A percentile compares a stretch with the other conserved stretches of the same genome.
Evolutionary conservation across 2,797 vertebrate species (phyloP).

Genomic region (Austrolebias charrua): DNA sequence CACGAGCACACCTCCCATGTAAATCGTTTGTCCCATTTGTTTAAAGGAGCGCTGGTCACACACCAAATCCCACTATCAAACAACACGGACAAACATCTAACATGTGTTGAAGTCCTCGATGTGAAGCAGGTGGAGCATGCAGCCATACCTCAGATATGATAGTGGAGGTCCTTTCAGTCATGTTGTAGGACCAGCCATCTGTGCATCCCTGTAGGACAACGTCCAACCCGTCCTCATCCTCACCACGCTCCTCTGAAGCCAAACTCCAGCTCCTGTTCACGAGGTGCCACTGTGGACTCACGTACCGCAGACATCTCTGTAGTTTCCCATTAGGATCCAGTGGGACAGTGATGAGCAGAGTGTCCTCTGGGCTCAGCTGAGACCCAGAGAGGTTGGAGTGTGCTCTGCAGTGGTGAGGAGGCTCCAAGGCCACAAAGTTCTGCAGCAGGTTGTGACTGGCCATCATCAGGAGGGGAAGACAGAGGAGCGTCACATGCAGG

Average conservation of each 20-base stretch:
- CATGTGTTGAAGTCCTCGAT: background rate
- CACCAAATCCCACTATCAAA: constrained; percentile 88
- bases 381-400: constrained; percentile 56
- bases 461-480: constrained; percentile 82
- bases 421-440: constrained; percentile 84
- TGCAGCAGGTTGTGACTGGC: constrained; percentile 90
- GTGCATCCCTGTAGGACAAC: constrained; percentile 74
- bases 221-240: background rate
- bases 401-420: constrained; percentile 76
- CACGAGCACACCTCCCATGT: constrained; percentile 89
- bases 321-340: constrained; percentile 61
- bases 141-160: constrained; percentile 85
- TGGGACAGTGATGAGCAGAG: constrained; percentile 73
- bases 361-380: constrained; percentile 32
- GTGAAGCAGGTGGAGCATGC: background rate
- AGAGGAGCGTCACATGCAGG: constrained; percentile 76
- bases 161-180: constrained; percentile 78
- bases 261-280: constrained; percentile 67
- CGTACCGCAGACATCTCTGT: constrained; percentile 76
- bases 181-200: constrained; percentile 85
- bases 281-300: constrained; percentile 79
- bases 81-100: background rate
- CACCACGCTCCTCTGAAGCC: background rate
- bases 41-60: constrained; percentile 82
- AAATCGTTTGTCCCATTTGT: constrained; percentile 89